A percentile compares a stretch with the other conserved stretches of the same genome.
phyloP scores from a whole-genome alignment of 2,888 invertebrate species.

The Petrolisthes cinctipes region DNA sequence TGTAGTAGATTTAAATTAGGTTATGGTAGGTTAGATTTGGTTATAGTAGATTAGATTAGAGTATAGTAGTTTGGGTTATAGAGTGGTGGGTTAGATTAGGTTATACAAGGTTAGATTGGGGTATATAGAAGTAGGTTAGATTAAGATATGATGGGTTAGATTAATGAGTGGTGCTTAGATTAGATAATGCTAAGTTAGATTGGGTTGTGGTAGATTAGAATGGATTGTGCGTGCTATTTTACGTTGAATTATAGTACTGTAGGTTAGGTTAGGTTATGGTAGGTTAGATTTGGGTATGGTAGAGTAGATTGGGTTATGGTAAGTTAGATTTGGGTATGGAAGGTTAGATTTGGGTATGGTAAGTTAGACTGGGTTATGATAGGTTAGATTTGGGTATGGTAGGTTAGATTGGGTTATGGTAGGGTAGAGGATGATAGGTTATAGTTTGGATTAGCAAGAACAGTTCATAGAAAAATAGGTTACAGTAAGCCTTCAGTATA shows the following conservation, averaged over 20 bases:
- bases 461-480: too few relatives aligned
- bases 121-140: not conserved
- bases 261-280: not conserved
- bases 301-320: not conserved
- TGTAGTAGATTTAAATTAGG: not conserved
- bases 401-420: not conserved
- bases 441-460: too few relatives aligned
- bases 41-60: not conserved
- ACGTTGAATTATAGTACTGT: too few relatives aligned
- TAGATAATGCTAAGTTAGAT: not conserved
- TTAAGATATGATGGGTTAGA: too few relatives aligned
- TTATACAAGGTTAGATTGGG: not conserved
- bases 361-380: not conserved
- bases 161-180: not conserved
- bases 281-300: not conserved
- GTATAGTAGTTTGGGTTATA: not conserved
- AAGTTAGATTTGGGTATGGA: not conserved
- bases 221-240: not conserved
- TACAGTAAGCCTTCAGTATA: too few relatives aligned
- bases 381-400: not conserved
- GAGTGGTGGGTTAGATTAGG: not conserved
- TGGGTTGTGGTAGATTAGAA: not conserved
- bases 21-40: not conserved
- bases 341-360: not conserved
- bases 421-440: too few relatives aligned